A percentile compares a stretch with the other conserved stretches of the same genome.
phyloP scores from a whole-genome alignment of 2,888 invertebrate species.

The Lottia scabra region DNA sequence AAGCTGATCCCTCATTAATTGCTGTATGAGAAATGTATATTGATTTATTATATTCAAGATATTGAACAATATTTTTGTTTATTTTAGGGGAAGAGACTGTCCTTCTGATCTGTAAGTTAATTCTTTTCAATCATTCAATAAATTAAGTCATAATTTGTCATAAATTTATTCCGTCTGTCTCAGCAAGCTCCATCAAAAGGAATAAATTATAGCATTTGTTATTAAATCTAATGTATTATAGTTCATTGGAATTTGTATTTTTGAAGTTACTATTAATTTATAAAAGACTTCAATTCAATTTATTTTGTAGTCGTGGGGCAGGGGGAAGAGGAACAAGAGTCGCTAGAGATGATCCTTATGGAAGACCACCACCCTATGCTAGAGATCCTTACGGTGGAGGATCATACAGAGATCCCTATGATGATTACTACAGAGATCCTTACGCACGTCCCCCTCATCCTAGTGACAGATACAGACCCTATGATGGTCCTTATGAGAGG shows the following conservation, averaged over 20 bases:
- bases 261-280: too few species aligned
- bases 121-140: too few species aligned
- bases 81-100: conserved; percentile 89
- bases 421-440: conserved; percentile 54
- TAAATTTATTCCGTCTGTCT: too few species aligned
- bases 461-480: conserved; percentile 54
- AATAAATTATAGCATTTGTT: too few species aligned
- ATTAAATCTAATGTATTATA: too few species aligned
- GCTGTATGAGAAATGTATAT: too few species aligned
- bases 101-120: conserved; percentile 72
- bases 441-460: conserved; percentile 50
- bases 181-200: too few species aligned
- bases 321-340: not conserved
- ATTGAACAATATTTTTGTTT: conserved; percentile 9
- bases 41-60: not conserved
- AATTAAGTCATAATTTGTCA: too few species aligned
- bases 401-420: conserved; percentile 36
- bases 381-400: not conserved
- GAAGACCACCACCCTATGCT: conserved; percentile 21
- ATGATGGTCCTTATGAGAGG: conserved; percentile 57
- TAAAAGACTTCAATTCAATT: too few species aligned
- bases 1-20: too few species aligned
- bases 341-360: conserved; percentile 8
- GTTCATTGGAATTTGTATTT: too few species aligned
- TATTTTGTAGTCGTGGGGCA: not conserved